Percentiles rank a stretch among this genome's conserved stretches.
phyloP scores from a whole-genome alignment of 2,888 invertebrate genomes.

The Ecdyonurus torrentis region DNA sequence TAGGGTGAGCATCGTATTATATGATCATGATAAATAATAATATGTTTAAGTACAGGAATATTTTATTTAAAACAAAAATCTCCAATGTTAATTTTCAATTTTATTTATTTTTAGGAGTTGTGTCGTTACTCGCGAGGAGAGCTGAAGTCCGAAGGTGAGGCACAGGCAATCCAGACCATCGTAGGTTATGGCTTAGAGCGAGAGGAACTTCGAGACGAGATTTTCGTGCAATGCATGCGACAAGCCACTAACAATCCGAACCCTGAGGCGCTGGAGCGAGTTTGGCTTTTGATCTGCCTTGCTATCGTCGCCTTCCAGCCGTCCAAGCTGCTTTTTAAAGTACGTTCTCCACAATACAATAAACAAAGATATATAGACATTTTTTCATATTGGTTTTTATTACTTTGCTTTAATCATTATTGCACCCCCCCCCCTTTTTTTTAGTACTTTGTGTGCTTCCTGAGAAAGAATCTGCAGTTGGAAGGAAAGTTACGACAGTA shows the following conservation, averaged over 20 bases:
- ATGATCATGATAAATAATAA: not conserved
- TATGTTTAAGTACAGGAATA: not conserved
- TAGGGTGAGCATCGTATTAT: slow-evolving; percentile 42
- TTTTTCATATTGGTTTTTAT: no score
- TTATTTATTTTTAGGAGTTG: slow-evolving; percentile 47
- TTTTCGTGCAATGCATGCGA: slow-evolving; percentile 73
- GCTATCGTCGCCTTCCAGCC: slow-evolving; percentile 88
- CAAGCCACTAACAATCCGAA: slow-evolving; percentile 82
- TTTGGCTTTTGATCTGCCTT: slow-evolving; percentile 79
- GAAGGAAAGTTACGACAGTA: slow-evolving; percentile 62
- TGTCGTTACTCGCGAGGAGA: slow-evolving; percentile 84
- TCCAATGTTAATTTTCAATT: not conserved
- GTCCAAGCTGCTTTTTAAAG: slow-evolving; percentile 58
- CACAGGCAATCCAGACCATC: slow-evolving; percentile 65
- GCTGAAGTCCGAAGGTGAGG: slow-evolving; percentile 64
- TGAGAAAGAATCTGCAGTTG: slow-evolving; percentile 48
- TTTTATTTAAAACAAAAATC: not conserved
- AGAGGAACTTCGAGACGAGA: slow-evolving; percentile 83
- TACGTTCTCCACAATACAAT: no score
- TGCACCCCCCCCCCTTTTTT: slow-evolving; percentile 11
- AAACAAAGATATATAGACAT: no score
- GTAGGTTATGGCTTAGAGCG: slow-evolving; percentile 77
- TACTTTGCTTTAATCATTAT: no score
- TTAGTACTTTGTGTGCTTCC: slow-evolving; percentile 56
- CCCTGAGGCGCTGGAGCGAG: slow-evolving; percentile 62